Evolutionary conservation across 2,113 vertebrate species (phyloP), one percentile per base, ranked within the genome.

Genomic region (Lepus americanus): DNA sequence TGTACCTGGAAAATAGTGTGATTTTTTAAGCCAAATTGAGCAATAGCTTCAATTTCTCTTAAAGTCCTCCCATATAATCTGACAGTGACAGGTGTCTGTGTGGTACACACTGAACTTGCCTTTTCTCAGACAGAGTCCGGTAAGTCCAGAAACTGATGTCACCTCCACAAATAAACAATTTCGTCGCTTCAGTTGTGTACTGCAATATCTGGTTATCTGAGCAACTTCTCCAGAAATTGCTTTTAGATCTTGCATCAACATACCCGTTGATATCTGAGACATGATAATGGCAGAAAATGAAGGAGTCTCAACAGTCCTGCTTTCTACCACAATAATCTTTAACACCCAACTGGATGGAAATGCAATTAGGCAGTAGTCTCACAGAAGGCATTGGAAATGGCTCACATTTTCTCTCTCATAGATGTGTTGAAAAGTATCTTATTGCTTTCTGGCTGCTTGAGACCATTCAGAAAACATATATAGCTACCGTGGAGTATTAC

Each of bases 121-220:
- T 95, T 90, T 96, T 92, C 96, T 93, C 89, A 96, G 95, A 88
- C 84, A 94, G 95, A 67, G 70, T 92, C 94, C 81, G 70, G 27
- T 89, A 79, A 81, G 94, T 88, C 16, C 95, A 95, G 90, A 95
- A 92, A 90, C 92, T 95, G 96, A 97, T 95, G 92, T 95, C 97
- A 97, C 64, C 16, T 74, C 97, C 86, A 77, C 94, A 95, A 95
- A 97, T 96, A 96, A 93, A 93, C 77, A 85, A n/a, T 92, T 83
- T 77, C 29, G n/a, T 44, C 51, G 78, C 83, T 83, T 85, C 25
- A 6, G 69, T 85, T 86, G 76, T 83, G 67, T 33, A 20, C 74
- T 13, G 0, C 36, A 53, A 66, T 27, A 83, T 86, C 86, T 88
- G 36, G 31, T 92, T 92, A 94, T 88, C 90, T 0, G 0, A 90